Evolutionary conservation across 35 echinoderm and acorn worm genomes (phyloP), one percentile per base, ranked within the genome.

Genomic region (Apostichopus californicus): DNA sequence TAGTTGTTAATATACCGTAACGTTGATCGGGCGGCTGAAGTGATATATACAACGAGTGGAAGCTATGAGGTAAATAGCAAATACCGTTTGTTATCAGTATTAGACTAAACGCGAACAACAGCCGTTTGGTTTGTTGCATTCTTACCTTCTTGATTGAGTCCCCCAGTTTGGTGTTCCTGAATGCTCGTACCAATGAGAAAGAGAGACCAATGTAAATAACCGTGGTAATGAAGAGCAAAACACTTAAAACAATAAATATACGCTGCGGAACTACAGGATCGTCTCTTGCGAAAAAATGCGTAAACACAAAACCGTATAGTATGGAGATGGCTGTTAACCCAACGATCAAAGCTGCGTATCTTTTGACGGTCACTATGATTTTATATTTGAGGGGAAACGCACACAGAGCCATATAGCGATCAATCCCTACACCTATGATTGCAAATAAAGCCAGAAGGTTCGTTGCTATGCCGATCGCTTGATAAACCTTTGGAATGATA

Each of bases 301-400:
- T 57, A 15, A 87, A 87, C 13, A 87, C 24, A 23, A 57, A 65
- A 4, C 57, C 85, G 57, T 87, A 87, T 3, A 13, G 8, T 1
- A 9, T 14, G 17, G 18, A 65, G 23, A 61, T 5, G 15, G 21
- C 2, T 18, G 14, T 59, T 57, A 87, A 58, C 5, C 8, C 57
- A 15, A 63, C 24, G 1, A 87, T 68, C 15, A 87, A 57, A 9
- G 58, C 8, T 2, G 85, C 57, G 85, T 87, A 87, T 8, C 26
- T 59, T 63, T 59, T 87, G n/a, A 28, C 4, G 24, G 12, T 87
- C 6, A 65, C 57, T 17, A 22, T 9, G 54, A 87, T 8, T 5
- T 87, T 87, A 14, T 87, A 87, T 14, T 61, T 66, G 6, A 87
- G 64, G 9, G 85, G 85, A 8, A 87, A 65, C 11, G 57, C 64